Evolutionary conservation across 2,888 invertebrate genomes (phyloP).

Genomic region (Cheilosia urbana): DNA sequence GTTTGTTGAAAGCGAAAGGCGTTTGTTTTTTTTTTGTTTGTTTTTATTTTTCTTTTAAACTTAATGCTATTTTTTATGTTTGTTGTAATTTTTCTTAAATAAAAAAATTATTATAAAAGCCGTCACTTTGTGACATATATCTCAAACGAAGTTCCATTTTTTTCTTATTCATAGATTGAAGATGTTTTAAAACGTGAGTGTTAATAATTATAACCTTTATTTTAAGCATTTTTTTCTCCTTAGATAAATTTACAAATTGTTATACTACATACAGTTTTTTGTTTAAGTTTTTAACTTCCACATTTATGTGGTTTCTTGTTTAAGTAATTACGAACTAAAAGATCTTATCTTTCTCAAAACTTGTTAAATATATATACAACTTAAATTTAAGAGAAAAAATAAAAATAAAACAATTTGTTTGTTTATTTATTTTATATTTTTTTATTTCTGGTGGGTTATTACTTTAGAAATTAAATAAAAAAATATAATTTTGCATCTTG

Average conservation of each 20-base stretch:
- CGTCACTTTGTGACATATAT: conserved; percentile 77
- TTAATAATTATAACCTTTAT: conserved; percentile 62
- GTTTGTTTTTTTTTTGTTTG: conserved; percentile 47
- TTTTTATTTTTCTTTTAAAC: conserved; percentile 43
- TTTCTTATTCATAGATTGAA: conserved; percentile 63
- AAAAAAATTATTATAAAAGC: conserved; percentile 76
- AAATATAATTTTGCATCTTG: conserved; percentile 63
- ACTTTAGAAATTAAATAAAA: conserved; percentile 46
- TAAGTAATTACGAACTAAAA: conserved; percentile 70
- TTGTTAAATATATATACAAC: conserved; percentile 69
- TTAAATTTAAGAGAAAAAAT: conserved; percentile 48
- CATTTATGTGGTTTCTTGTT: conserved; percentile 43
- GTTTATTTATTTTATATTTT: conserved; percentile 19
- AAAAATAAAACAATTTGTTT: conserved; percentile 18
- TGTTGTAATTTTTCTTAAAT: conserved; percentile 67
- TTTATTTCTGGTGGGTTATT: conserved; percentile 73
- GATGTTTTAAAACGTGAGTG: conserved; percentile 69
- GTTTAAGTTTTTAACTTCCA: conserved; percentile 63
- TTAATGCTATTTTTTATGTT: conserved; percentile 46
- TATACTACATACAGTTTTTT: conserved; percentile 24
- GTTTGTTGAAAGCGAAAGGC: conserved; percentile 57
- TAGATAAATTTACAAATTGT: conserved; percentile 63
- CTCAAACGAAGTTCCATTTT: conserved; percentile 73
- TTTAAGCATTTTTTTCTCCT: conserved; percentile 54
- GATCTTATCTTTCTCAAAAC: conserved; percentile 60